Evolutionary conservation across 2,797 vertebrate species (phyloP).

Genomic region (Leucoraja ocellata): DNA sequence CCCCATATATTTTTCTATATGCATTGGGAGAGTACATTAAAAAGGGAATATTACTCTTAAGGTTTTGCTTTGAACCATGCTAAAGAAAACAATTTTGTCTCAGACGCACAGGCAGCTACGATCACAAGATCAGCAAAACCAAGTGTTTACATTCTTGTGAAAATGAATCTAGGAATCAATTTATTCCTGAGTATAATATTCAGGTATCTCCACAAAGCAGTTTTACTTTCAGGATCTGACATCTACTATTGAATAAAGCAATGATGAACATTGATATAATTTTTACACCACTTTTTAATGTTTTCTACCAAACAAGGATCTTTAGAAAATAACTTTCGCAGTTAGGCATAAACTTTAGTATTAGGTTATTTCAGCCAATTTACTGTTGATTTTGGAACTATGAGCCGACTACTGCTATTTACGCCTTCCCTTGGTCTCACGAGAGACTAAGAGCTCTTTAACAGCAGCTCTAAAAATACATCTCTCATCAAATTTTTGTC

Average conservation of each 20-base stretch:
- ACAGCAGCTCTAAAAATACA: background rate
- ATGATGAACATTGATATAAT: background rate
- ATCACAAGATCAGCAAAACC: background rate
- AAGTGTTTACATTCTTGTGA: background rate
- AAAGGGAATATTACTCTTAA: background rate
- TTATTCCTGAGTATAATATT: background rate
- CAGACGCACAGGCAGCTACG: background rate
- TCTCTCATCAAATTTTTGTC: background rate
- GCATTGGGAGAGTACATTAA: background rate
- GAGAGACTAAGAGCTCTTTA: background rate
- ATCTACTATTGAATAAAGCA: background rate
- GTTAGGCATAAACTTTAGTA: background rate
- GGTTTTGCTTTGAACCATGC: background rate
- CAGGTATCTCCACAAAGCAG: background rate
- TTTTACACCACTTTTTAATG: background rate
- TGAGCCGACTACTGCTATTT: background rate
- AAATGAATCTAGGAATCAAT: conserved; percentile 9
- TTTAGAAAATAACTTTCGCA: conserved; percentile 20
- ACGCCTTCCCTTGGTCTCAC: background rate
- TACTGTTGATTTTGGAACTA: conserved; percentile 10
- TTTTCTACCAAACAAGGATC: background rate
- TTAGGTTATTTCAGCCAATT: background rate
- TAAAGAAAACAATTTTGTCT: background rate
- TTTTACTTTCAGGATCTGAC: background rate
- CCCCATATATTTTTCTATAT: background rate